phyloP scores from a whole-genome alignment of 2,113 vertebrate species.

The Pangasianodon hypophthalmus region DNA sequence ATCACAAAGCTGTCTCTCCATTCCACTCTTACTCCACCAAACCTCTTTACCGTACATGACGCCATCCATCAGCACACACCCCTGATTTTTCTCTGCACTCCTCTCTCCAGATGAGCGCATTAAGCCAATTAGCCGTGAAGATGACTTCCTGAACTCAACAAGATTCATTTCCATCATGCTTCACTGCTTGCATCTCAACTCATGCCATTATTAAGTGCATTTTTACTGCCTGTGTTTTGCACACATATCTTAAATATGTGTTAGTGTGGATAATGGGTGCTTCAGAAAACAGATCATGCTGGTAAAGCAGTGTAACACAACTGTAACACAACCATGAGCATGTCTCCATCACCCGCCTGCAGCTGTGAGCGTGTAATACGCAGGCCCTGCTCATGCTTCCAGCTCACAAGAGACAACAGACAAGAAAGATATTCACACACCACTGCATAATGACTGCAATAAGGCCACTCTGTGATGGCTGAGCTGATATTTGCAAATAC shows the following conservation, averaged over 20 bases:
- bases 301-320: slow-evolving; percentile 26
- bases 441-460: not conserved
- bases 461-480: not conserved
- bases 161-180: not conserved
- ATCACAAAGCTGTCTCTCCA: not conserved
- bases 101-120: slow-evolving; percentile 6
- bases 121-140: slow-evolving; percentile 35
- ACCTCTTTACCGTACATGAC: not conserved
- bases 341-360: slow-evolving; percentile 8
- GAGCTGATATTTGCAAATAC: not conserved
- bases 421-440: slow-evolving; percentile 1
- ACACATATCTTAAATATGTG: not conserved
- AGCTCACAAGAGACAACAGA: not conserved
- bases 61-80: not conserved
- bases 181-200: not conserved
- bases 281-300: slow-evolving; percentile 12
- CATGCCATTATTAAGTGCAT: not conserved
- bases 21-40: not conserved
- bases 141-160: not conserved
- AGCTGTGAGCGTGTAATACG: slow-evolving; percentile 3
- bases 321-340: slow-evolving; percentile 23
- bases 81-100: not conserved
- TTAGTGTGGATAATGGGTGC: not conserved
- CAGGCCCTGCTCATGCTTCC: slow-evolving; percentile 29
- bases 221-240: not conserved